Conservation (phyloP, 2,113 vertebrate species). For the Amazona vittata region DNA sequence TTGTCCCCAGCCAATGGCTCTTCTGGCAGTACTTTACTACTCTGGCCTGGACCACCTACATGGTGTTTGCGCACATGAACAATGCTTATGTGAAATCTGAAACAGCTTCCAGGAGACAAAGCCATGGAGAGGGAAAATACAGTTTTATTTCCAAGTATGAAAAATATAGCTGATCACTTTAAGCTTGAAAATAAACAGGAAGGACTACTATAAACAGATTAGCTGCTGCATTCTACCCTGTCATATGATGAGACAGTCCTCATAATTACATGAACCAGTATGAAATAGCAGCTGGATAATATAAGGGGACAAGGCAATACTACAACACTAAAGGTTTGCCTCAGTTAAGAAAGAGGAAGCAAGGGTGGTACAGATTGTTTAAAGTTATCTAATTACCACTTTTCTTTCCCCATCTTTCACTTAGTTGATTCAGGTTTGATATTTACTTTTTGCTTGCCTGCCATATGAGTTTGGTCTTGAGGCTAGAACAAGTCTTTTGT, state of each 20-base stretch:
- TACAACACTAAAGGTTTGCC: not conserved
- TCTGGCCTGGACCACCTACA: not conserved
- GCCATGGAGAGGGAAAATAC: not conserved
- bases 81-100: not conserved
- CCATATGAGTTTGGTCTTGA: not conserved
- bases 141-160: not conserved
- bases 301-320: not conserved
- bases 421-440: not conserved
- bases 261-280: not conserved
- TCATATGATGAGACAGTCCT: not conserved
- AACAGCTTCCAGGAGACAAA: not conserved
- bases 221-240: not conserved
- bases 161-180: not conserved
- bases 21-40: not conserved
- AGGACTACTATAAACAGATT: not conserved
- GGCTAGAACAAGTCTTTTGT: not conserved
- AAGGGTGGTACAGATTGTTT: not conserved
- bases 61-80: not conserved
- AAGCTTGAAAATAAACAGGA: not conserved
- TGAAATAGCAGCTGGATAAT: not conserved
- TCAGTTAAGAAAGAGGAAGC: not conserved
- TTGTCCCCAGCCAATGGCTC: not conserved
- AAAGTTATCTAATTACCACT: not conserved
- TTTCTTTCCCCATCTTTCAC: not conserved
- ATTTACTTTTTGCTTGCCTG: not conserved